Percentiles rank a stretch among this genome's conserved stretches.
phyloP scores from a whole-genome alignment of 37 sponge, comb jelly and placozoan genomes.

The Cliona cf. orientalis region DNA sequence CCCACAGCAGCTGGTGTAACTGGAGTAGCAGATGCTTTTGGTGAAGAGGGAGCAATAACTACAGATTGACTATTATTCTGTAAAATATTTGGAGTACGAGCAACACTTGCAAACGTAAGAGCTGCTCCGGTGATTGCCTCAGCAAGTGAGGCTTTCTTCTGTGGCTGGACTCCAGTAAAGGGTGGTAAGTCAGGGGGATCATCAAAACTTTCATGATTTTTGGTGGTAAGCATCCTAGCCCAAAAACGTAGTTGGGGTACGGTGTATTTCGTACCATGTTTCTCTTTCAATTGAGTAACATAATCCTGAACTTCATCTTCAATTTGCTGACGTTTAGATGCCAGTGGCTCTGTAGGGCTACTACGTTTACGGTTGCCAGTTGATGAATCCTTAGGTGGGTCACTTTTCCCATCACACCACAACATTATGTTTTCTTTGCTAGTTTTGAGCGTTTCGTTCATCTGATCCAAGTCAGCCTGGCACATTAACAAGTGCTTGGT shows the following conservation, averaged over 20 bases:
- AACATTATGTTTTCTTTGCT: neutral
- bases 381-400: neutral
- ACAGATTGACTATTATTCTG: neutral
- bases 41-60: neutral
- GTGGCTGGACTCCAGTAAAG: conserved; percentile 8
- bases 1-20: neutral
- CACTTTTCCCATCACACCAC: conserved; percentile 14
- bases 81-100: neutral
- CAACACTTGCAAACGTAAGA: conserved; percentile 12
- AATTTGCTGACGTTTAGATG: conserved; percentile 5
- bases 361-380: neutral
- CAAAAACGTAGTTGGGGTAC: conserved; percentile 40
- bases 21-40: neutral
- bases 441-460: neutral
- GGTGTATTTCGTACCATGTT: neutral
- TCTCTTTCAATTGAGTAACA: neutral
- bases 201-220: conserved; percentile 19
- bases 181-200: conserved; percentile 24
- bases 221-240: conserved; percentile 30
- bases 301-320: conserved; percentile 8
- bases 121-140: conserved; percentile 1
- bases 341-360: neutral
- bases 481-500: neutral
- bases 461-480: neutral
- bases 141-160: neutral